Evolutionary conservation across 2,888 invertebrate species (phyloP), one percentile per base, ranked within the genome.

Genomic region (Trachelus tabidus): DNA sequence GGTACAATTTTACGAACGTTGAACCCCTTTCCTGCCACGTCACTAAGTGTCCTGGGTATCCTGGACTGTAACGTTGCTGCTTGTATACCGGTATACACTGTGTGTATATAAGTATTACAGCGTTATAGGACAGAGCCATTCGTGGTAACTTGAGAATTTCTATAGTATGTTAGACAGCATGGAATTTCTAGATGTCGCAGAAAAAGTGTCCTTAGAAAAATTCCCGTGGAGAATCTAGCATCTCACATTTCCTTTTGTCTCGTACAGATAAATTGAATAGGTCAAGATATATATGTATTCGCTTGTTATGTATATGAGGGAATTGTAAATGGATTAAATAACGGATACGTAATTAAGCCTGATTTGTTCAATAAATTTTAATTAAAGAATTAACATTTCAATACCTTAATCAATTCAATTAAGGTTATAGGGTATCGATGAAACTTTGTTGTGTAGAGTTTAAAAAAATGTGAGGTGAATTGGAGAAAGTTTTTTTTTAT

Each of bases 1-100:
- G 56, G 56, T 56, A 71, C 37, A 37, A 23, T 40, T 35, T 75
- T 30, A 68, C 12, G 71, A 34, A 12, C 76, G 71, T 76, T 56
- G 56, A 56, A 56, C 56, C 2, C 56, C 23, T 56, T 23, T 56
- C 56, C 56, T 56, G 56, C 56, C 2, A 56, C 56, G 23, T 23
- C 9, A 56, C 23, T 2, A 23, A 56, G 23, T 23, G 56, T 56
- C 56, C 56, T 56, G 56, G 23, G 23, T 23, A 56, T 23, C 56
- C 56, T 23, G 56, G 56, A 56, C 56, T 56, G 56, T 56, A 56
- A 23, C 23, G 23, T 56, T 56, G 23, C 6, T 23, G 6, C 4
- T 2, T 56, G 1, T 23, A 56, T 9, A 56, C 56, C 23, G 40
- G 40, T 23, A 9, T 56, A 56, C 23, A 56, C 6, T 56, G 56